Base-by-base conservation (phyloP, 1,140 invertebrate genomes). In the Euura lappo region DNA sequence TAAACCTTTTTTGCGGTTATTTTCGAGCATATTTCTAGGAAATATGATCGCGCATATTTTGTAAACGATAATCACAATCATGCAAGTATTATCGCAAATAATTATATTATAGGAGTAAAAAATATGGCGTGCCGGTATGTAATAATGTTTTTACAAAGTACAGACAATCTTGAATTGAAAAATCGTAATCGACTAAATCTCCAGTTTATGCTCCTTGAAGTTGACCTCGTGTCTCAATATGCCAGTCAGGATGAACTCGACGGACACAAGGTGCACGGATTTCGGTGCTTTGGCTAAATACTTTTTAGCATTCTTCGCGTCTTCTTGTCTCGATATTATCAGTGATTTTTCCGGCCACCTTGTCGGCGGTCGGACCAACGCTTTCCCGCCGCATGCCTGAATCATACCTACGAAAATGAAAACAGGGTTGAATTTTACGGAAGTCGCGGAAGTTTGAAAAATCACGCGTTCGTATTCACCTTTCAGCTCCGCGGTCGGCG, bases 401-500 rank as follows among this genome's bases (percentile, higher is more conserved):
- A 89, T 77, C 67, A 89, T 88, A 72, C 79, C 88, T 89, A 46
- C 51, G 83, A 84, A 71, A 78, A 80, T 74, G 69, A 65, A 74
- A 76, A n/a, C 73, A 69, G 28, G 28, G 28, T 28, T 28, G 1
- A 28, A 28, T 28, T 28, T 28, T 1, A 28, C 28, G 28, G 0
- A 28, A 28, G 28, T 28, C 28, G 11, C 28, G 10, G 51, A 70
- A 45, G 11, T 43, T 45, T 65, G 45, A 13, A n/a, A 73, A 76
- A 71, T 68, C 8, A 7, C 13, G 68, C 28, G 1, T 28, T 28
- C 28, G 47, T 67, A 79, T 72, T 77, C 78, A 89, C 88, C 83
- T 85, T 89, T 88, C 45, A 90, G 78, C 74, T 90, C 88, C 7
- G 76, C n/a, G 68, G 84, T n/a, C n/a, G 85, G 84, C 5, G 85